Evolutionary conservation across 2,888 invertebrate species (phyloP).

Genomic region (Drosophila aldrichi): DNA sequence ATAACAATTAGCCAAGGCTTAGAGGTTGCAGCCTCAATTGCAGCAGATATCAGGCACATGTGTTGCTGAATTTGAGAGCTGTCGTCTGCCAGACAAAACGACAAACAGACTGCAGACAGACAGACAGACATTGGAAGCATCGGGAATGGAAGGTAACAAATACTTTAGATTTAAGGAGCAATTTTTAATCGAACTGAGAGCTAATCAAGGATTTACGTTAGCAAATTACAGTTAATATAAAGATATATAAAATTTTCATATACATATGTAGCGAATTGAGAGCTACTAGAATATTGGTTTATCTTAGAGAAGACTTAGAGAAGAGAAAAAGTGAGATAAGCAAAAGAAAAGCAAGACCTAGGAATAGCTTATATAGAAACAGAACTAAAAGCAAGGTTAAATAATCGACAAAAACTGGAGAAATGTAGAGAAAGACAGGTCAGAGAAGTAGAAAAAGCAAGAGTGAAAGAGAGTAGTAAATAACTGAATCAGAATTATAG

Average conservation of each 20-base stretch:
- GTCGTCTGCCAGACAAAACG: constrained; percentile 24
- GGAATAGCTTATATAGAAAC: no score
- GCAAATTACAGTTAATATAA: not conserved
- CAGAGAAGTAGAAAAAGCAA: not conserved
- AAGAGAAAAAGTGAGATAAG: not conserved
- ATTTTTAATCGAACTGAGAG: not conserved
- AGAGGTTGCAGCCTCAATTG: constrained; percentile 42
- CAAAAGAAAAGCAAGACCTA: no score
- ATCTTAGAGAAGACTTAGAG: no score
- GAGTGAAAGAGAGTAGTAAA: not conserved
- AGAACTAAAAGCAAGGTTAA: no score
- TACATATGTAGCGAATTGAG: not conserved
- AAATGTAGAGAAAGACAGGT: not conserved
- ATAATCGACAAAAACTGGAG: no score
- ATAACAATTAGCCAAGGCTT: constrained; percentile 76
- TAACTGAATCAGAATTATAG: not conserved
- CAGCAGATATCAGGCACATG: constrained; percentile 71
- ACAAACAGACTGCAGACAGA: not conserved
- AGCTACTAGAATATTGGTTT: no score
- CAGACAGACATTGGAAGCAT: constrained; percentile 8
- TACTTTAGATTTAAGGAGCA: not conserved
- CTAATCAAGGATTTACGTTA: not conserved
- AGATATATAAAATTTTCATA: no score
- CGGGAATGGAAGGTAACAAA: not conserved
- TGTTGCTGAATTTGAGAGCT: constrained; percentile 51